phyloP scores from a whole-genome alignment of 2,113 vertebrate species.

The Hepsetus odoe region DNA sequence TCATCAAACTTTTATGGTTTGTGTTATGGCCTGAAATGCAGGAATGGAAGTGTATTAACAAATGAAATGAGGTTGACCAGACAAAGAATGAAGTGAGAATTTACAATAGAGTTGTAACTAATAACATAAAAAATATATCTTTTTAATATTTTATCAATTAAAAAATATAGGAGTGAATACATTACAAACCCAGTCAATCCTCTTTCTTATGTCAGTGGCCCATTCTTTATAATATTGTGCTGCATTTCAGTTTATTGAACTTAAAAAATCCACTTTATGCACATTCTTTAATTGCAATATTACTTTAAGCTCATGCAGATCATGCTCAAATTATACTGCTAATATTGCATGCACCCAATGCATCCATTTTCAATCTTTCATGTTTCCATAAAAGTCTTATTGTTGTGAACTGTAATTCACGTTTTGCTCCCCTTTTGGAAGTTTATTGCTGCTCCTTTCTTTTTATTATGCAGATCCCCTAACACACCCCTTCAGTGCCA shows the following conservation, averaged over 20 bases:
- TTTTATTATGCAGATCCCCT: not conserved
- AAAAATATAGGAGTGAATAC: too few species aligned
- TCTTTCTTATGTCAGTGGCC: not conserved
- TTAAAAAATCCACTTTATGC: not conserved
- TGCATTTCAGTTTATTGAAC: not conserved
- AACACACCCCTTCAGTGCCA: not conserved
- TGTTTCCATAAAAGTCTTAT: not conserved
- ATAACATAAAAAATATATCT: too few species aligned
- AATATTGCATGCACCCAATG: not conserved
- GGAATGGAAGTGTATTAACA: too few species aligned
- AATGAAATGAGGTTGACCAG: too few species aligned
- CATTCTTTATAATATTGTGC: not conserved
- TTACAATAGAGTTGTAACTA: too few species aligned
- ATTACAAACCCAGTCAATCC: too few species aligned
- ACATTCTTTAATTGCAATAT: not conserved
- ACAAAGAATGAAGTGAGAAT: too few species aligned
- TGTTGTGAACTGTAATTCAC: not conserved
- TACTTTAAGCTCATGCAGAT: constrained; percentile 7
- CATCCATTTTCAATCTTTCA: not conserved
- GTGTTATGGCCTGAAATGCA: too few species aligned
- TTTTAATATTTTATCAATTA: too few species aligned
- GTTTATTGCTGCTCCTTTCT: not conserved
- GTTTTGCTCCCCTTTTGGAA: not conserved
- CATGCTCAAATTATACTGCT: not conserved
- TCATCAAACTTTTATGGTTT: too few species aligned